These are phyloP conservation scores for Paraplagusia blochii DNA, from an alignment of 2,113 vertebrate genomes.

Conservation along the genomic window DNA sequence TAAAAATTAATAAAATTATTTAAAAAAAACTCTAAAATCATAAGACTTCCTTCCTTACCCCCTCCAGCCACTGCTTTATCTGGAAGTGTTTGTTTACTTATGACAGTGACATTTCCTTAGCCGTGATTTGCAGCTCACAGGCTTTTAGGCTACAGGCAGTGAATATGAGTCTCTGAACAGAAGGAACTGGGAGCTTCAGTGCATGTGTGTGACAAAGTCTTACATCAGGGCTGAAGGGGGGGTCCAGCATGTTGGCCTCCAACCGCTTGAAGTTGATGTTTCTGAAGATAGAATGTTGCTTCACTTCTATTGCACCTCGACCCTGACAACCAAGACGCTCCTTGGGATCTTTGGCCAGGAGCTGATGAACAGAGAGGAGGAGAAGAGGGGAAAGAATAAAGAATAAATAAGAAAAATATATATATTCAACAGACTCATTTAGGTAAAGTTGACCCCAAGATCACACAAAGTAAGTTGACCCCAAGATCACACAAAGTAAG, in stretches of 20 bases:
- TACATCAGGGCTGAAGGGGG: slow-evolving; percentile 90
- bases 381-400: not conserved
- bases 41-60: slow-evolving; percentile 1
- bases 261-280: slow-evolving; percentile 91
- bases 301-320: slow-evolving; percentile 79
- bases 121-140: slow-evolving; percentile 14
- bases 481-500: no score
- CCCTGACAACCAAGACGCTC: slow-evolving; percentile 83
- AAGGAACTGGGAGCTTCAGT: not conserved
- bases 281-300: slow-evolving; percentile 86
- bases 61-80: slow-evolving; percentile 9
- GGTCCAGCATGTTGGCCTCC: slow-evolving; percentile 86
- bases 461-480: no score
- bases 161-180: slow-evolving; percentile 3
- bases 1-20: no score
- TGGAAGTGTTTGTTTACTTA: slow-evolving; percentile 51
- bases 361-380: slow-evolving; percentile 61
- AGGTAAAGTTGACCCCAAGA: no score
- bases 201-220: slow-evolving; percentile 49
- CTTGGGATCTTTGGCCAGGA: slow-evolving; percentile 86
- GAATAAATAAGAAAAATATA: not conserved
- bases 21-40: slow-evolving; percentile 5
- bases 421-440: no score
- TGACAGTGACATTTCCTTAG: slow-evolving; percentile 62
- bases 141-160: slow-evolving; percentile 13